A percentile compares a stretch with the other conserved stretches of the same genome.
phyloP scores from a whole-genome alignment of 2,113 vertebrate species.

The Pelmatolapia mariae region DNA sequence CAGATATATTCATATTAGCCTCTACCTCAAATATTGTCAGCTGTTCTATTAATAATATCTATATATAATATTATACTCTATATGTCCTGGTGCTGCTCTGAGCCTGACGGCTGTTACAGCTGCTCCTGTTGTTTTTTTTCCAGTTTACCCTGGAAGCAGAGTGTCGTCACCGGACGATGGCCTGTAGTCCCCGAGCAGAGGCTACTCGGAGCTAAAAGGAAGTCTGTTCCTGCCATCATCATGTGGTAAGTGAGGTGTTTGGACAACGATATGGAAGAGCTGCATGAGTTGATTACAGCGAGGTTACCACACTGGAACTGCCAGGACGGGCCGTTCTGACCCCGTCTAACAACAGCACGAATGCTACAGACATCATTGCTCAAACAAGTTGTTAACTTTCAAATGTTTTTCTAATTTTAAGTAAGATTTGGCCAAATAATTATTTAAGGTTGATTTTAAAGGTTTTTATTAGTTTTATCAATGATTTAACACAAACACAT shows the following conservation, averaged over 20 bases:
- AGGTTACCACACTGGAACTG: not conserved
- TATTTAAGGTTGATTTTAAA: not conserved
- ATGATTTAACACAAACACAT: not conserved
- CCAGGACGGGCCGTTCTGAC: not conserved
- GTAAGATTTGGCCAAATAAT: not conserved
- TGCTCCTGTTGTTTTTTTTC: not conserved
- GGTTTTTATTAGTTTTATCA: not conserved
- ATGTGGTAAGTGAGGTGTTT: not conserved
- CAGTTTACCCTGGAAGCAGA: not conserved
- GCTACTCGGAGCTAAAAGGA: not conserved
- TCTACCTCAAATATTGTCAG: not conserved
- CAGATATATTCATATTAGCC: not conserved
- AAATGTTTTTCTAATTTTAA: not conserved
- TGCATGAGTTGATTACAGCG: not conserved
- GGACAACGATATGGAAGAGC: not conserved
- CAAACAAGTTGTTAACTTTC: not conserved
- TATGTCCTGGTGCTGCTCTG: not conserved
- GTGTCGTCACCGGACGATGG: accelerated
- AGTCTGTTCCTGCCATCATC: not conserved
- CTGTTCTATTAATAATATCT: not conserved
- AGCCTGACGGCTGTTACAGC: not conserved
- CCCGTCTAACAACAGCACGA: not conserved
- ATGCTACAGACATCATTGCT: not conserved
- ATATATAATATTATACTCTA: not conserved
- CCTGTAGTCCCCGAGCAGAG: not conserved